Evolutionary conservation across 2,113 vertebrate species (phyloP).

Genomic region (Illadopsis cleaveri): DNA sequence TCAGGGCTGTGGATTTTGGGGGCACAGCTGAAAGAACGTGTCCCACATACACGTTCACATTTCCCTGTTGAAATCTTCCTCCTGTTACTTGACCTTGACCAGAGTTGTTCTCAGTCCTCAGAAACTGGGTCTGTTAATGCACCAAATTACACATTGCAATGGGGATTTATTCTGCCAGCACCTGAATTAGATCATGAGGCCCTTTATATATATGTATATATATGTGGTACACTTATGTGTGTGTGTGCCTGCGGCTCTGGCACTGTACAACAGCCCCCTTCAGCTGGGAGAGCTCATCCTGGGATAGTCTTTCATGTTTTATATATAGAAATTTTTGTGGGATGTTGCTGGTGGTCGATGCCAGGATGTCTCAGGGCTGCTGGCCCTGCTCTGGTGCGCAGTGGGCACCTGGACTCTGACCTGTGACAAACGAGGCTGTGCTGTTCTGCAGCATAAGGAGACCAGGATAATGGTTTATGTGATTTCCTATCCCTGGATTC

Average conservation of each 20-base stretch:
- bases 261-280: rapidly evolving
- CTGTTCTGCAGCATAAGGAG: not conserved
- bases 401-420: not conserved
- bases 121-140: conserved; percentile 34
- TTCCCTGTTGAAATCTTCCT: not conserved
- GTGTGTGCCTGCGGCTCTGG: not conserved
- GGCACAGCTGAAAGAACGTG: not conserved
- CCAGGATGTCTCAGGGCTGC: not conserved
- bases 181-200: conserved; percentile 2
- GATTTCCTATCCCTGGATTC: not conserved
- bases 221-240: not conserved
- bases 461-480: not conserved
- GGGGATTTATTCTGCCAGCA: conserved; percentile 23
- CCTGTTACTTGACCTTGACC: not conserved
- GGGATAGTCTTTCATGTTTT: not conserved
- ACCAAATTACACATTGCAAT: conserved; percentile 21
- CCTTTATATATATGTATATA: not conserved
- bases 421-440: rapidly evolving
- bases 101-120: not conserved
- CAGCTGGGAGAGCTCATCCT: not conserved
- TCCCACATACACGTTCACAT: not conserved
- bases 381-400: rapidly evolving
- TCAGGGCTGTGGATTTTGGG: not conserved
- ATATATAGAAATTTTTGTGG: not conserved
- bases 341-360: rapidly evolving